A percentile compares a stretch with the other conserved stretches of the same genome.
Evolutionary conservation across 1,140 invertebrate species (phyloP).

Genomic region (Drosophila auraria): DNA sequence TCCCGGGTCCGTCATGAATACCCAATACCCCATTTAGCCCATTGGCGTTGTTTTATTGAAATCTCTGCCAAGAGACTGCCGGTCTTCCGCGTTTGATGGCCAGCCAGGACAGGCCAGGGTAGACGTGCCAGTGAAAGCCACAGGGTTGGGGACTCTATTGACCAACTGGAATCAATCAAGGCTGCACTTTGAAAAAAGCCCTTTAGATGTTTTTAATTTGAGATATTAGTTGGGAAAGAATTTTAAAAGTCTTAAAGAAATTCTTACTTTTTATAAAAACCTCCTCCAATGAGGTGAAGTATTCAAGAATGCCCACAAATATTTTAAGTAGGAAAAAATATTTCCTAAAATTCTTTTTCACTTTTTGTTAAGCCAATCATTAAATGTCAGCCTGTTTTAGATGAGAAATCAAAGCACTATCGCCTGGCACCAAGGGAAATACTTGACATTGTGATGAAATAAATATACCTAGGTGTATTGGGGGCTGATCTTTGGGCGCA

Average conservation of each 20-base stretch:
- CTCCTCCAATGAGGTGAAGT: too few relatives aligned
- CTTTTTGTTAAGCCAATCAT: neutral
- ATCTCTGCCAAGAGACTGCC: constrained; percentile 66
- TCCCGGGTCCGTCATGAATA: constrained; percentile 35
- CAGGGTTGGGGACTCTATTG: constrained; percentile 4
- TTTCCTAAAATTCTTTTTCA: neutral
- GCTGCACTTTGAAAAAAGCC: constrained; percentile 2
- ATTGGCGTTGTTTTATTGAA: constrained; percentile 76
- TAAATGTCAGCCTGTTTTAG: constrained; percentile 14
- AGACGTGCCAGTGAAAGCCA: constrained; percentile 16
- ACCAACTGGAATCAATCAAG: constrained; percentile 31
- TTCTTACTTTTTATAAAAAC: neutral
- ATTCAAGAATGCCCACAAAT: constrained; percentile 5
- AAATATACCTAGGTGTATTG: constrained; percentile 51
- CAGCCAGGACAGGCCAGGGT: neutral
- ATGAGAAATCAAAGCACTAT: constrained; percentile 18
- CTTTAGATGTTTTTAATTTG: neutral
- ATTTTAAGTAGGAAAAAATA: neutral
- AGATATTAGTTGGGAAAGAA: neutral
- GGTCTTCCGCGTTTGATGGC: constrained; percentile 78
- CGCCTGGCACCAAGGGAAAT: constrained; percentile 45
- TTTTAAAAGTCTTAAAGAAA: neutral
- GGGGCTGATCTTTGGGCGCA: constrained; percentile 27
- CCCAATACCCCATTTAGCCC: constrained; percentile 51
- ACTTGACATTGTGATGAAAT: constrained; percentile 65